Conservation (phyloP, 2,113 vertebrate species). For the Sinocyclocheilus rhinocerous region DNA sequence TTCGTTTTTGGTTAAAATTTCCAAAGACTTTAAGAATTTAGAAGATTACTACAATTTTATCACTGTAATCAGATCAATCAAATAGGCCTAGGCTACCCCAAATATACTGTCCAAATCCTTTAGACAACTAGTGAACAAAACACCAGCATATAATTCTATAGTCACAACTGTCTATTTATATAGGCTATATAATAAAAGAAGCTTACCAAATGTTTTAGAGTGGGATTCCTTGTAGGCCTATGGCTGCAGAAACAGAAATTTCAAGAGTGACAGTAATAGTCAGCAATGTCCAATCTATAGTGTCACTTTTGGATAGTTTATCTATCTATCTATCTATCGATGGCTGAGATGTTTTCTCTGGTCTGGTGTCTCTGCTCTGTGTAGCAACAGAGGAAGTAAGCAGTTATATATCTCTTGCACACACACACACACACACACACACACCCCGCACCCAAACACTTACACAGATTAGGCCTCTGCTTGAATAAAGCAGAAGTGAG, state of each 20-base stretch:
- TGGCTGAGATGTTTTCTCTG: constrained; percentile 5
- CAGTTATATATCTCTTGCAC: constrained; percentile 5
- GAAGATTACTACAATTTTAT: neutral
- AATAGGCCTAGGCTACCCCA: neutral
- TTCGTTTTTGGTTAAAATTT: neutral
- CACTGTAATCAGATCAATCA: neutral
- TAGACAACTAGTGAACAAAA: neutral
- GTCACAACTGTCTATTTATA: neutral
- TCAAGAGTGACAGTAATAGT: neutral
- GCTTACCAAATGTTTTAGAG: constrained; percentile 3
- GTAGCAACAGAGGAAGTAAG: constrained; percentile 45
- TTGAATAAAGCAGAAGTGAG: constrained; percentile 53
- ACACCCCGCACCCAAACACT: constrained; percentile 23
- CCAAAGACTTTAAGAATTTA: neutral
- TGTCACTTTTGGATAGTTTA: neutral
- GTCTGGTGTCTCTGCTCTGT: neutral
- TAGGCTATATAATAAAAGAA: neutral
- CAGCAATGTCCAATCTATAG: neutral
- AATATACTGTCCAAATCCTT: neutral
- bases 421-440: constrained; percentile 24
- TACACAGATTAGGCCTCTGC: neutral
- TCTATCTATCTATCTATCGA: neutral
- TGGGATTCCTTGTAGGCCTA: neutral
- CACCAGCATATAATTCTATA: neutral
- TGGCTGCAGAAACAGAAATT: neutral